A percentile compares a stretch with the other conserved stretches of the same genome.
phyloP scores from a whole-genome alignment of 2,113 vertebrate species.

The Sinosuthora webbiana region DNA sequence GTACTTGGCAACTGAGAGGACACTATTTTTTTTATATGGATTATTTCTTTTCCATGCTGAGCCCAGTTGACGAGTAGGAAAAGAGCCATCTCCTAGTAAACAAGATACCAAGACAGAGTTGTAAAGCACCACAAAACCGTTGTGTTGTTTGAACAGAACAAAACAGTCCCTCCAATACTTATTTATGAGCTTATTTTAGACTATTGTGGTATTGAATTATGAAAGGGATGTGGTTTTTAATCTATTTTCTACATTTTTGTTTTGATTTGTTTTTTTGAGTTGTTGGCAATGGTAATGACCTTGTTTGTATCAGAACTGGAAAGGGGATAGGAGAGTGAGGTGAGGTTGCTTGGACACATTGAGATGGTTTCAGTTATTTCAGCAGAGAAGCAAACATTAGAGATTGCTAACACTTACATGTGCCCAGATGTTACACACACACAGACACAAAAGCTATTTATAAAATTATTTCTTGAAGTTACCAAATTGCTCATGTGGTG shows the following conservation, averaged over 20 bases:
- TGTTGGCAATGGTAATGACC: background rate
- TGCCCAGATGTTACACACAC: background rate
- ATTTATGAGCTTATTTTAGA: conserved; percentile 41
- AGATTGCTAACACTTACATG: background rate
- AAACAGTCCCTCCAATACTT: background rate
- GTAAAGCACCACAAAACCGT: background rate
- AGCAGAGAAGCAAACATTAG: background rate
- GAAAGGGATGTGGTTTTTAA: background rate
- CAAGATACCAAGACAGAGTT: background rate
- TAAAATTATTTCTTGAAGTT: background rate
- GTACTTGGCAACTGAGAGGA: background rate
- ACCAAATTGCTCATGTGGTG: background rate
- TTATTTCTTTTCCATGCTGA: background rate
- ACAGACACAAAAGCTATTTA: background rate
- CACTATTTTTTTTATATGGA: background rate
- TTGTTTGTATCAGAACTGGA: background rate
- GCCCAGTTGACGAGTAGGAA: background rate
- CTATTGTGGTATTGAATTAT: background rate
- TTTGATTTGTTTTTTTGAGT: conserved; percentile 5
- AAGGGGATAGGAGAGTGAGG: background rate
- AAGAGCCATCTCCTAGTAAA: conserved; percentile 12
- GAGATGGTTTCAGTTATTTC: background rate
- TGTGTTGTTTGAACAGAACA: background rate
- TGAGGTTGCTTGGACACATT: background rate
- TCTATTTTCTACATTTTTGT: background rate